A percentile compares a stretch with the other conserved stretches of the same genome.
These are phyloP conservation scores for Montipora sp. DNA, from an alignment of 64 coral and sea anemone species.

Conservation along the genomic window DNA sequence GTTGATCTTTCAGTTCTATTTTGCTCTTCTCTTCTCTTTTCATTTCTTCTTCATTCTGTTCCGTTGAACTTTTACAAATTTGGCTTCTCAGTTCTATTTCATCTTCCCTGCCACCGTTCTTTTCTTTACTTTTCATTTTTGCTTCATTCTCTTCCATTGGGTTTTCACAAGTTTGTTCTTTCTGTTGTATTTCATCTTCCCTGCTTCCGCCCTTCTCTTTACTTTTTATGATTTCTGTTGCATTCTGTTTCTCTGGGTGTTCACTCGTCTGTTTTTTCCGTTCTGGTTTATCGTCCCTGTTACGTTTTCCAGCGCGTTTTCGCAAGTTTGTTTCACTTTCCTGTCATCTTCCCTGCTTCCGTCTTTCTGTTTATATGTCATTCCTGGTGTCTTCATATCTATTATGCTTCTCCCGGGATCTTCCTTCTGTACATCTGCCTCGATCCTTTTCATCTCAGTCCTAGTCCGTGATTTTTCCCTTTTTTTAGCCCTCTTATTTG, in stretches of 20 bases:
- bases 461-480: slow-evolving; percentile 6
- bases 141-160: neutral
- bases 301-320: neutral
- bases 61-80: neutral
- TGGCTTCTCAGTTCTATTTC: neutral
- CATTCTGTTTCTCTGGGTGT: slow-evolving; percentile 1
- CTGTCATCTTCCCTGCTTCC: neutral
- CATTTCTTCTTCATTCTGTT: slow-evolving; percentile 1
- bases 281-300: neutral
- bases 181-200: neutral
- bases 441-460: neutral
- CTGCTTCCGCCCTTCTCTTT: neutral
- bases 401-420: neutral
- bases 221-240: slow-evolving; percentile 22
- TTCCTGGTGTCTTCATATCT: neutral
- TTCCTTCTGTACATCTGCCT: slow-evolving; percentile 15
- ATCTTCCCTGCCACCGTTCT: neutral
- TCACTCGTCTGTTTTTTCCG: slow-evolving; percentile 3
- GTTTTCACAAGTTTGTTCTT: neutral
- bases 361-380: neutral
- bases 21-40: neutral
- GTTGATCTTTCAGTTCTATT: too few species aligned
- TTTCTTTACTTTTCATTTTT: slow-evolving; percentile 10
- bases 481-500: slow-evolving; percentile 17
- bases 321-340: slow-evolving; percentile 3